A percentile compares a stretch with the other conserved stretches of the same genome.
phyloP scores from a whole-genome alignment of 2,888 invertebrate genomes.

The Drosophila maculinotata region DNA sequence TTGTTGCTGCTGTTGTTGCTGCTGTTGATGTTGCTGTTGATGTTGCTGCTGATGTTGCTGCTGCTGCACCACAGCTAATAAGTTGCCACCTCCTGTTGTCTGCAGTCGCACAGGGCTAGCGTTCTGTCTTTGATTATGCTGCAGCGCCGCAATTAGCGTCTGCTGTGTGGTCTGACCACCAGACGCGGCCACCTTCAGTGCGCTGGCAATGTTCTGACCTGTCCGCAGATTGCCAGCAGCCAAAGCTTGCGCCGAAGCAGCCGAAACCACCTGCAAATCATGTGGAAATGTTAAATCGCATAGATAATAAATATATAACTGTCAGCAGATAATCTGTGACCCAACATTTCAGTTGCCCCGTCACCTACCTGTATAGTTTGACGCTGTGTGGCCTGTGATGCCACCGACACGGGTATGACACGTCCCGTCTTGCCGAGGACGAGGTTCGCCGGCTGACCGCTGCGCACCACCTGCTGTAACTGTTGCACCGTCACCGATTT shows the following conservation, averaged over 20 bases:
- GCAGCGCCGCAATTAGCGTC: constrained; percentile 86
- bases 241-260: constrained; percentile 86
- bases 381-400: constrained; percentile 86
- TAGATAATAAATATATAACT: background rate
- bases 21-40: constrained; percentile 25
- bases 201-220: constrained; percentile 85
- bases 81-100: constrained; percentile 86
- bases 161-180: constrained; percentile 86
- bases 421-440: constrained; percentile 88
- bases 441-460: constrained; percentile 86
- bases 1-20: constrained; percentile 38
- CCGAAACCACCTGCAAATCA: constrained; percentile 86
- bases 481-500: constrained; percentile 89
- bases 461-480: constrained; percentile 90
- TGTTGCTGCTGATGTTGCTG: constrained; percentile 80
- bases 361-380: constrained; percentile 86
- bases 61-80: constrained; percentile 87
- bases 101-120: constrained; percentile 88
- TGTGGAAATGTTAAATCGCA: background rate
- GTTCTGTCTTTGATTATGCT: constrained; percentile 86
- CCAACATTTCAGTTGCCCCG: background rate
- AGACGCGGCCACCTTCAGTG: constrained; percentile 86
- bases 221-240: constrained; percentile 86
- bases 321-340: too few species aligned
- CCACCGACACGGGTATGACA: constrained; percentile 89